These are phyloP conservation scores for Phaethon lepturus DNA, from an alignment of 2,113 vertebrate genomes.

Conservation along the genomic window DNA sequence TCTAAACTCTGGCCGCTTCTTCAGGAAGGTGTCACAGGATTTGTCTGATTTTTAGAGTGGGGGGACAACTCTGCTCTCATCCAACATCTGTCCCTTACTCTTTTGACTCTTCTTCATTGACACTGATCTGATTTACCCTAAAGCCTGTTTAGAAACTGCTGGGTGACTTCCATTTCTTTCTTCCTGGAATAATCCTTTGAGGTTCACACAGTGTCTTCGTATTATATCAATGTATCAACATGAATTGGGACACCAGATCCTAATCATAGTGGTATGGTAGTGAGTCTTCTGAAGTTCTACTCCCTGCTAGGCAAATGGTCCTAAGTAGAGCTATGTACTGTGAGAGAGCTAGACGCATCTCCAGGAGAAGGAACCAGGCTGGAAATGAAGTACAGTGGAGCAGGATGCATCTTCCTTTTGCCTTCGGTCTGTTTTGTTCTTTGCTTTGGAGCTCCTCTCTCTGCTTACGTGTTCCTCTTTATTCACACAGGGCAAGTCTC, in stretches of 20 bases:
- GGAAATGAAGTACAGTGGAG: neutral
- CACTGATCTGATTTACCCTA: neutral
- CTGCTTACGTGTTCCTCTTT: neutral
- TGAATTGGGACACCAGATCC: too few species aligned
- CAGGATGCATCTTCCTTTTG: neutral
- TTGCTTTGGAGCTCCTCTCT: neutral
- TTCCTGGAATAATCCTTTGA: neutral
- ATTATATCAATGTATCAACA: neutral
- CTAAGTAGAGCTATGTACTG: neutral
- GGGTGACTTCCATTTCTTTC: neutral
- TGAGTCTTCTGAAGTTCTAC: neutral
- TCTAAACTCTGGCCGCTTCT: neutral
- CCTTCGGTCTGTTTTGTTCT: neutral
- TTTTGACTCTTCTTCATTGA: neutral
- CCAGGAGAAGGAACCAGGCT: neutral
- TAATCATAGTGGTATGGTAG: too few species aligned
- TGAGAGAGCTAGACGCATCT: neutral
- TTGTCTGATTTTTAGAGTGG: neutral
- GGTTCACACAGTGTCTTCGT: neutral
- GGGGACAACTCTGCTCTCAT: neutral
- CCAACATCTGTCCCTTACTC: neutral
- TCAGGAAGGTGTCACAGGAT: neutral
- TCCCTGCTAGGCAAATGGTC: neutral
- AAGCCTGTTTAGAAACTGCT: neutral
- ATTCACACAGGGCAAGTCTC: constrained; percentile 73